Evolutionary conservation across 2,113 vertebrate genomes (phyloP).

Genomic region (Stegastes partitus): DNA sequence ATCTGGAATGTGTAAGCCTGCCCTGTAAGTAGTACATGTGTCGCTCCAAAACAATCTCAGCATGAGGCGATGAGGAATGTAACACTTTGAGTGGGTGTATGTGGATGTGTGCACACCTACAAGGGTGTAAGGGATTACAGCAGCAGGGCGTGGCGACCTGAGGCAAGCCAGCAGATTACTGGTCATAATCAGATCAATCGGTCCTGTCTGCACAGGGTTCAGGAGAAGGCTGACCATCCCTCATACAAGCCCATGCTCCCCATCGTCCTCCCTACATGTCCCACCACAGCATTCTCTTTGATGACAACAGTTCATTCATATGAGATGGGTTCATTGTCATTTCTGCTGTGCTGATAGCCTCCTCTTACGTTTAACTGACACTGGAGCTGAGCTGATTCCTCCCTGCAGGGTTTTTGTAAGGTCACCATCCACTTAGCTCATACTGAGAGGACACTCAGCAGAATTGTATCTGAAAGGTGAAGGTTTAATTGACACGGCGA

Average conservation of each 20-base stretch:
- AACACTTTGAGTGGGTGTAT: constrained; percentile 40
- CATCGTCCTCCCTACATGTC: constrained; percentile 15
- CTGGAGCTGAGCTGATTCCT: constrained; percentile 24
- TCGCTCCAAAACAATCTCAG: constrained; percentile 48
- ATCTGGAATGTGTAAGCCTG: constrained; percentile 43
- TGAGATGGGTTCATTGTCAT: constrained; percentile 34
- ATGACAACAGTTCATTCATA: constrained; percentile 20
- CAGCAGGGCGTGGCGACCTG: constrained; percentile 63
- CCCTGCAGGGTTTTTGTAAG: constrained; percentile 64
- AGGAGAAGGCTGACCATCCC: constrained; percentile 51
- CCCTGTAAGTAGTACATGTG: constrained; percentile 34
- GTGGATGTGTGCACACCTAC: constrained; percentile 52
- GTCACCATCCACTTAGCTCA: constrained; percentile 65
- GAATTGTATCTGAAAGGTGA: constrained; percentile 69
- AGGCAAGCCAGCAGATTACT: constrained; percentile 75
- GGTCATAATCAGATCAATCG: constrained; percentile 80
- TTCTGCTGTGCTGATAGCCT: constrained; percentile 36
- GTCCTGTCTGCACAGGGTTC: constrained; percentile 56
- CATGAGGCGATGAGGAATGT: constrained; percentile 42
- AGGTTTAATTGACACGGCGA: constrained; percentile 59
- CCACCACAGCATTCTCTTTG: constrained; percentile 8
- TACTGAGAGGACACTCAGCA: constrained; percentile 41
- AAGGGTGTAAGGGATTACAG: constrained; percentile 75
- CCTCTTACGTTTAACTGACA: constrained; percentile 40
- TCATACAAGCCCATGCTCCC: constrained; percentile 16